phyloP scores from a whole-genome alignment of 2,888 invertebrate species.

The Drosophila affinis region DNA sequence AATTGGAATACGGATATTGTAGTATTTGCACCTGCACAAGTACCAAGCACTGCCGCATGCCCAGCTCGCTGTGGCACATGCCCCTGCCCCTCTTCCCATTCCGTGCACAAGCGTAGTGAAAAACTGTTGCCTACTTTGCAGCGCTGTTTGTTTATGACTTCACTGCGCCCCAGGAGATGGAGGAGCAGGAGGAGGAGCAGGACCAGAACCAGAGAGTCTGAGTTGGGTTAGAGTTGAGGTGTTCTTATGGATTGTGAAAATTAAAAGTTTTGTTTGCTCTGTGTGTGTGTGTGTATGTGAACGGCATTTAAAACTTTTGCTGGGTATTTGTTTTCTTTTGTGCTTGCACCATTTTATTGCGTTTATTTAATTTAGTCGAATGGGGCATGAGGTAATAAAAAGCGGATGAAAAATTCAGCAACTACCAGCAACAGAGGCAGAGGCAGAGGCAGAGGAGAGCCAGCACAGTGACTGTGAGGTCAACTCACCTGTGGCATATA shows the following conservation, averaged over 20 bases:
- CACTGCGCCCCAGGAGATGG: neutral
- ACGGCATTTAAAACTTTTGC: conserved; percentile 54
- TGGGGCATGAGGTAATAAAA: conserved; percentile 64
- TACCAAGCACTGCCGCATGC: neutral
- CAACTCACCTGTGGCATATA: conserved; percentile 92
- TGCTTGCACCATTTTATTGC: conserved; percentile 67
- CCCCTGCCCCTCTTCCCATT: neutral
- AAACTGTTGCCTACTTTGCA: conserved; percentile 36
- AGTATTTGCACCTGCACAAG: conserved; percentile 4
- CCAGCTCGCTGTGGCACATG: neutral
- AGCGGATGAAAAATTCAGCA: conserved; percentile 65
- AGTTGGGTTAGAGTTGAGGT: conserved; percentile 6
- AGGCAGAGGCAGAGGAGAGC: neutral
- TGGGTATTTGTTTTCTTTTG: conserved; percentile 27
- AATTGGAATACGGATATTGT: conserved; percentile 24
- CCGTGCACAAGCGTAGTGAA: conserved; percentile 14
- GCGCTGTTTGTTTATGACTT: conserved; percentile 32
- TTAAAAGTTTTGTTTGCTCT: conserved; percentile 56
- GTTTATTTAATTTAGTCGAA: conserved; percentile 76
- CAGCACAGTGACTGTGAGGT: conserved; percentile 3
- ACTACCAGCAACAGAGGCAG: conserved; percentile 6
- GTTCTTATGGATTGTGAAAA: conserved; percentile 56
- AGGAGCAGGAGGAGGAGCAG: neutral
- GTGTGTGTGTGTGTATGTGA: conserved; percentile 8
- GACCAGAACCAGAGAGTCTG: neutral